Percentiles rank a stretch among this genome's conserved stretches.
Conservation (phyloP, 2,113 vertebrate species). For the Burhinus oedicnemus region DNA sequence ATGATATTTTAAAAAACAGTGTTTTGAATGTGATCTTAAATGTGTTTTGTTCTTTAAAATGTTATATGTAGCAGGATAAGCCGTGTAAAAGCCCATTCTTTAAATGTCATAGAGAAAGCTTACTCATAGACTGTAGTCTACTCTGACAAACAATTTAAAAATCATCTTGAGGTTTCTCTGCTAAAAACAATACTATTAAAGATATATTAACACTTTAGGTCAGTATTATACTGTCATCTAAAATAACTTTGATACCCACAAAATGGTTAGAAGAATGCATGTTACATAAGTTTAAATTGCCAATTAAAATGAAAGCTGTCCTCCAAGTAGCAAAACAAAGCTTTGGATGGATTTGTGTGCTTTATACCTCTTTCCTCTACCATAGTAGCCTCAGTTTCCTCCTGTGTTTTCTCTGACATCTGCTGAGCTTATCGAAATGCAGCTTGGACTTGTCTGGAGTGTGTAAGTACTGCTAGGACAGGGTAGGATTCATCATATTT, state of each 20-base stretch:
- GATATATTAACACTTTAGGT: background rate
- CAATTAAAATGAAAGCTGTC: constrained; percentile 26
- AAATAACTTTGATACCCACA: background rate
- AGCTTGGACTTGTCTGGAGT: background rate
- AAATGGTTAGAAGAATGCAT: background rate
- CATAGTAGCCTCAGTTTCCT: background rate
- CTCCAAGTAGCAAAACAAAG: background rate
- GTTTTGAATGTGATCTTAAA: constrained; percentile 1
- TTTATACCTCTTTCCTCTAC: background rate
- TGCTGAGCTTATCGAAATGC: background rate
- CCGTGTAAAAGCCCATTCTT: constrained; percentile 8
- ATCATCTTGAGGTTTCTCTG: background rate
- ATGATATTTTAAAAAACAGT: background rate
- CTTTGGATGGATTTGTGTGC: background rate
- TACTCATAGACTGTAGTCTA: background rate
- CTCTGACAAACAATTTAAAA: background rate
- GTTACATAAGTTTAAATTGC: background rate
- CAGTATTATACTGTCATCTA: background rate
- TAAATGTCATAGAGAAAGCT: background rate
- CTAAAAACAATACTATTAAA: background rate
- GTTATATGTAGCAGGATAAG: background rate
- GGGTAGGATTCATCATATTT: background rate
- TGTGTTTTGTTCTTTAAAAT: background rate
- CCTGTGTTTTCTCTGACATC: background rate
- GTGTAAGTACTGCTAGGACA: background rate